phyloP scores from a whole-genome alignment of 2,113 vertebrate genomes.

The Dipodomys merriami region DNA sequence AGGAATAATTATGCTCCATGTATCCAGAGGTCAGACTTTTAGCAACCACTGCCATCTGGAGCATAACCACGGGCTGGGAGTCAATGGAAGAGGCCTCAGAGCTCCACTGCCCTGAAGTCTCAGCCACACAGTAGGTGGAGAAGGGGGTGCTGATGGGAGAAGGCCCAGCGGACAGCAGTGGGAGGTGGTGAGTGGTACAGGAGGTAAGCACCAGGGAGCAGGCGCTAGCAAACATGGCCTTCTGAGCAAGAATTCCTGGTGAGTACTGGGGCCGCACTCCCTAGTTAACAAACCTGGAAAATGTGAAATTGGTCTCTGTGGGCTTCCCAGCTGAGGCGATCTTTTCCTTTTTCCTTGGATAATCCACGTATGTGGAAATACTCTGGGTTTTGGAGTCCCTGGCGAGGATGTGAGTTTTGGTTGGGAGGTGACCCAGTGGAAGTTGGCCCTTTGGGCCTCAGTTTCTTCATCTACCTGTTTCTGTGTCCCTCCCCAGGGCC shows the following conservation, averaged over 20 bases:
- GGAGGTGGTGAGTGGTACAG: neutral
- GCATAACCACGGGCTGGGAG: neutral
- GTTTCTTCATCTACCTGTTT: neutral
- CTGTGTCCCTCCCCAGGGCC: neutral
- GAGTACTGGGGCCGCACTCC: neutral
- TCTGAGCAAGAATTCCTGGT: neutral
- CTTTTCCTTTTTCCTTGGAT: neutral
- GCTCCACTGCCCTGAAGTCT: neutral
- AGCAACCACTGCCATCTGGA: constrained; percentile 49
- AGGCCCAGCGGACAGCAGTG: neutral
- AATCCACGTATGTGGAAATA: neutral
- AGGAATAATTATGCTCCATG: neutral
- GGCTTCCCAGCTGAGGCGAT: neutral
- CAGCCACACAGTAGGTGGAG: neutral
- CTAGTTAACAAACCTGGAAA: neutral
- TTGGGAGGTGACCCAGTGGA: neutral
- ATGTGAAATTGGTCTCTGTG: neutral
- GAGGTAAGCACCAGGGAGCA: neutral
- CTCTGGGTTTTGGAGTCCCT: fast-evolving
- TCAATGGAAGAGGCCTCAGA: neutral
- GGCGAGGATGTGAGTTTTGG: neutral
- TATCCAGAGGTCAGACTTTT: constrained; percentile 56
- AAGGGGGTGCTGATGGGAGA: neutral
- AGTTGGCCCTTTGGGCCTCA: neutral
- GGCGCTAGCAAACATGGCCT: neutral